Evolutionary conservation across 2,888 invertebrate genomes (phyloP), one percentile per base, ranked within the genome.

Genomic region (Empis livida): DNA sequence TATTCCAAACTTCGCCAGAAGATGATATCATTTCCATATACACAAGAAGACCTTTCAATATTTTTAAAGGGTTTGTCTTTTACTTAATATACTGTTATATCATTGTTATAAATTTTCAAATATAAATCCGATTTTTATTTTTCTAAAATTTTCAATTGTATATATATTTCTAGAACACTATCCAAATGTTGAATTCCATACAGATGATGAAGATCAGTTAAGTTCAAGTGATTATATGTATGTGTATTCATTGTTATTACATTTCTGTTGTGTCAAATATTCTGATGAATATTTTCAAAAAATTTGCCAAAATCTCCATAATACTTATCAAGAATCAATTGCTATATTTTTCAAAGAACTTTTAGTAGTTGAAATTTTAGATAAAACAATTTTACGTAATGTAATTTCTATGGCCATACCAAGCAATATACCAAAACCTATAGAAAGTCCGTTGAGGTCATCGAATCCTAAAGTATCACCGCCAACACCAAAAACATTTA

Each of bases 241-340:
- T 46, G 57, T 61, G 2, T 69, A 66, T 49, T 64, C 68, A 0
- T 47, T 69, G 6, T 50, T 69, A 0, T 51, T 69, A 45, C 68
- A 68, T 49, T 67, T 61, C 50, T 59, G 61, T 5, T 69, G 69
- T 47, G 61, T 69, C 0, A 60, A 59, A 50, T 50, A 51, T 47
- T 59, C 63, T 0, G 57, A 59, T 17, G 53, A 54, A 31, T 54
- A 55, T 43, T 66, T 66, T 39, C 69, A 67, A 44, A 56, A 55
- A 44, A 57, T 61, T 6, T 69, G 70, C 46, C 55, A 61, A 35
- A 54, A 51, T n/a, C 53, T 69, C 4, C 53, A 61, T 2, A 58
- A 59, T 16, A 30, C 15, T 3, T 51, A 56, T 2, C 69, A 69
- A 49, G 54, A 56, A 15, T 53, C 51, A 20, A 59, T 69, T 10